phyloP scores from a whole-genome alignment of 1,140 invertebrate genomes.

The Bombus balteatus region DNA sequence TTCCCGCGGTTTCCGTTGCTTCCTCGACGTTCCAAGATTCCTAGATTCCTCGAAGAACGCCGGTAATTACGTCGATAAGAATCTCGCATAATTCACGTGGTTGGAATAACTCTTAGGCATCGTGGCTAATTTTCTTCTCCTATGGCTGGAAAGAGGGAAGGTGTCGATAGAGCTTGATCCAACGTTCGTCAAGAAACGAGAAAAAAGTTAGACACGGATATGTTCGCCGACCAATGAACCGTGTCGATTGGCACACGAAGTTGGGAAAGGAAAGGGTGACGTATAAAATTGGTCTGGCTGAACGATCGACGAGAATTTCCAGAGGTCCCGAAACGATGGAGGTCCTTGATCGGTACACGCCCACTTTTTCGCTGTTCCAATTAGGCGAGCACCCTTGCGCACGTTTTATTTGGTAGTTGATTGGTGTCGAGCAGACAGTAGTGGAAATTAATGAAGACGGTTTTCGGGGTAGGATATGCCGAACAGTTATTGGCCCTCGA shows the following conservation, averaged over 20 bases:
- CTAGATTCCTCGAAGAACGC: background rate
- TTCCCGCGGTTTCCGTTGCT: slow-evolving; percentile 12
- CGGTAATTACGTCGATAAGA: slow-evolving; percentile 30
- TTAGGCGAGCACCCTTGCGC: slow-evolving; percentile 66
- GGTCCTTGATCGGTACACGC: slow-evolving; percentile 63
- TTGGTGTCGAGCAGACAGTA: slow-evolving; percentile 63
- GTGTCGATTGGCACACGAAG: background rate
- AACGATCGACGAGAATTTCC: slow-evolving; percentile 47
- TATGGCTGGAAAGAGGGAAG: background rate
- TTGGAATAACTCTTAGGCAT: slow-evolving; percentile 21
- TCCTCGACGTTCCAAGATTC: slow-evolving; percentile 6
- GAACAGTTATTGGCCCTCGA: slow-evolving; percentile 43
- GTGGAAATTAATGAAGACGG: slow-evolving; percentile 68
- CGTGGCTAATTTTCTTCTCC: background rate
- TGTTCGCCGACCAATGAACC: background rate
- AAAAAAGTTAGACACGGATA: background rate
- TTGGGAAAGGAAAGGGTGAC: slow-evolving; percentile 27
- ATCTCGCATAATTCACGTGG: slow-evolving; percentile 34
- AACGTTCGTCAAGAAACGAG: background rate
- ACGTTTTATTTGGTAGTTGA: slow-evolving; percentile 64
- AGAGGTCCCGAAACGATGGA: slow-evolving; percentile 56
- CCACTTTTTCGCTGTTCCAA: slow-evolving; percentile 77
- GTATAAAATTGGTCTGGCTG: slow-evolving; percentile 55
- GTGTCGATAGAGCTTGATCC: background rate
- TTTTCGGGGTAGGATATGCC: slow-evolving; percentile 49